A percentile compares a stretch with the other conserved stretches of the same genome.
phyloP scores from a whole-genome alignment of 2,797 vertebrate genomes.

The Premnoplex brunnescens region DNA sequence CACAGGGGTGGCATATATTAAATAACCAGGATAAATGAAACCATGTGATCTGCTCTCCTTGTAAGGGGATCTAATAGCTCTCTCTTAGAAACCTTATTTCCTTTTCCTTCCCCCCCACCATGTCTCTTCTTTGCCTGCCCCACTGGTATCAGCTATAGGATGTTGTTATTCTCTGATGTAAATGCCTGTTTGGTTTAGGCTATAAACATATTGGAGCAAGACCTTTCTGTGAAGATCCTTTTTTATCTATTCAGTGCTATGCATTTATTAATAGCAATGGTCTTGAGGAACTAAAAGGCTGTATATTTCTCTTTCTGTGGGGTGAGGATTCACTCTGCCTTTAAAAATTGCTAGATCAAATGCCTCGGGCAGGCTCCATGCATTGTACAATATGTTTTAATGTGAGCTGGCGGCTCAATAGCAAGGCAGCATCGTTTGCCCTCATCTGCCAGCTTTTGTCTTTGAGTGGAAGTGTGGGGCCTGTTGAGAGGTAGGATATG shows the following conservation, averaged over 20 bases:
- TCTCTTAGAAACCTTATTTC: slow-evolving; percentile 21
- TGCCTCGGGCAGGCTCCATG: not conserved
- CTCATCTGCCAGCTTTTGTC: slow-evolving; percentile 45
- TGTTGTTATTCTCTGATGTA: not conserved
- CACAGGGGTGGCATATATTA: slow-evolving; percentile 43
- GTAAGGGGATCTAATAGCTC: slow-evolving; percentile 42
- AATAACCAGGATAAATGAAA: slow-evolving; percentile 54
- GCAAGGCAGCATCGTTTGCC: slow-evolving; percentile 40
- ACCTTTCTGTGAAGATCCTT: not conserved
- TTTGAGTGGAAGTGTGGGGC: slow-evolving; percentile 39
- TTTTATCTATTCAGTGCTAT: not conserved
- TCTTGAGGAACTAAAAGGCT: not conserved
- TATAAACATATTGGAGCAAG: not conserved
- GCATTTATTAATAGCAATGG: not conserved
- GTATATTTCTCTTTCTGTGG: not conserved
- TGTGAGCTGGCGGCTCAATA: not conserved
- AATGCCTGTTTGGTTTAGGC: not conserved
- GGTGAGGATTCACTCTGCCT: not conserved
- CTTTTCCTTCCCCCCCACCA: not conserved
- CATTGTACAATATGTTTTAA: slow-evolving; percentile 12
- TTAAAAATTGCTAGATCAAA: slow-evolving; percentile 9
- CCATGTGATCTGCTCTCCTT: slow-evolving; percentile 48
- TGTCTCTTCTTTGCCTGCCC: not conserved
- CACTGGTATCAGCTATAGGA: not conserved
- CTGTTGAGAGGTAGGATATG: slow-evolving; percentile 61